Conservation (phyloP, 2,113 vertebrate species). For the Macheiramphus alcinus region DNA sequence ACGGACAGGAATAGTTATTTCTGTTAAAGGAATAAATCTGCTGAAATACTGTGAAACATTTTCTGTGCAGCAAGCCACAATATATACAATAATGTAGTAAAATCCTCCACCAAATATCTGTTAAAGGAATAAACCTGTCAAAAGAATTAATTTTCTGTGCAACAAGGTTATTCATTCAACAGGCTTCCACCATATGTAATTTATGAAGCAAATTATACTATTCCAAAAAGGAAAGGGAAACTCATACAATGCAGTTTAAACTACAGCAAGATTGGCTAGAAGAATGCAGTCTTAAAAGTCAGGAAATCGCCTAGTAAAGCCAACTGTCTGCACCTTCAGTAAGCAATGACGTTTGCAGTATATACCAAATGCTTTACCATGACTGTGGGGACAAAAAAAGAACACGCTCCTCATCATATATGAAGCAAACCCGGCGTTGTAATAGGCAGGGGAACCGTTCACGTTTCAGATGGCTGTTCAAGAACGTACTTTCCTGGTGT, state of each 20-base stretch:
- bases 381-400: conserved; percentile 12
- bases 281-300: conserved; percentile 69
- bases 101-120: conserved; percentile 73
- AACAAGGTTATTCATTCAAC: conserved; percentile 77
- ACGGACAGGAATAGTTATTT: conserved; percentile 45
- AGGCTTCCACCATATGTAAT: conserved; percentile 76
- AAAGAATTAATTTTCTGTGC: conserved; percentile 81
- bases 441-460: neutral
- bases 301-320: conserved; percentile 69
- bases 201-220: conserved; percentile 77
- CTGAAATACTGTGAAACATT: conserved; percentile 51
- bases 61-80: conserved; percentile 70
- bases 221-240: conserved; percentile 70
- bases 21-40: conserved; percentile 55
- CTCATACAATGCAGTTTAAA: conserved; percentile 69
- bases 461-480: neutral
- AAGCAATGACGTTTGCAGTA: conserved; percentile 44
- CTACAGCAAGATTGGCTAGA: conserved; percentile 61
- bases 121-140: conserved; percentile 77
- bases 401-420: neutral
- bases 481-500: neutral
- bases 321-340: conserved; percentile 48
- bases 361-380: conserved; percentile 52
- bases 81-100: conserved; percentile 75
- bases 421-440: neutral